Percentiles rank a stretch among this genome's conserved stretches.
phyloP scores from a whole-genome alignment of 2,888 invertebrate species.

The Dicyrtomina minuta region DNA sequence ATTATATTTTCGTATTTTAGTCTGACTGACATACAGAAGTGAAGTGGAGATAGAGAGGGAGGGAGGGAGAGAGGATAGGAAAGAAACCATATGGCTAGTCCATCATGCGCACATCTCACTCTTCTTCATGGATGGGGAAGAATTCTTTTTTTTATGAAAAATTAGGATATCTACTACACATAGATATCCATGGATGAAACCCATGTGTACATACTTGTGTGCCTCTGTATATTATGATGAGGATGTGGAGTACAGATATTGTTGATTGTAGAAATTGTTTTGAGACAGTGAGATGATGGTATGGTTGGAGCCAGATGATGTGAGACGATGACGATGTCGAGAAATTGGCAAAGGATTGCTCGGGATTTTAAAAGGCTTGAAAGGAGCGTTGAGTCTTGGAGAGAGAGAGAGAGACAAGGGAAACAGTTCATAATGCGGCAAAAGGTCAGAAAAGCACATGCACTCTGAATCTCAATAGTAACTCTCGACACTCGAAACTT shows the following conservation, averaged over 20 bases:
- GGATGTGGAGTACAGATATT: too few species aligned
- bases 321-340: background rate
- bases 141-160: background rate
- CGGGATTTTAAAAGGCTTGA: background rate
- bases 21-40: background rate
- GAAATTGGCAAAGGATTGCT: constrained; percentile 27
- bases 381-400: background rate
- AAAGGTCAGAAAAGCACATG: constrained; percentile 31
- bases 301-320: constrained; percentile 5
- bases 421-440: background rate
- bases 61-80: background rate
- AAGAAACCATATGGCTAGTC: constrained; percentile 10
- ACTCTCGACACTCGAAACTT: background rate
- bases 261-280: too few species aligned
- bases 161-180: too few species aligned
- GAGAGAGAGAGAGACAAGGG: background rate
- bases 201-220: too few species aligned
- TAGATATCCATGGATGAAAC: too few species aligned
- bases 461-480: background rate
- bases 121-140: background rate
- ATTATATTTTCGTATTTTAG: background rate
- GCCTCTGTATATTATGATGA: too few species aligned
- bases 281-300: too few species aligned
- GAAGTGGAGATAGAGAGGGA: background rate
- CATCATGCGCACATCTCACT: constrained; percentile 13